These are phyloP conservation scores for Auanema sp. DNA, from an alignment of 2,888 invertebrate genomes.

Conservation along the genomic window DNA sequence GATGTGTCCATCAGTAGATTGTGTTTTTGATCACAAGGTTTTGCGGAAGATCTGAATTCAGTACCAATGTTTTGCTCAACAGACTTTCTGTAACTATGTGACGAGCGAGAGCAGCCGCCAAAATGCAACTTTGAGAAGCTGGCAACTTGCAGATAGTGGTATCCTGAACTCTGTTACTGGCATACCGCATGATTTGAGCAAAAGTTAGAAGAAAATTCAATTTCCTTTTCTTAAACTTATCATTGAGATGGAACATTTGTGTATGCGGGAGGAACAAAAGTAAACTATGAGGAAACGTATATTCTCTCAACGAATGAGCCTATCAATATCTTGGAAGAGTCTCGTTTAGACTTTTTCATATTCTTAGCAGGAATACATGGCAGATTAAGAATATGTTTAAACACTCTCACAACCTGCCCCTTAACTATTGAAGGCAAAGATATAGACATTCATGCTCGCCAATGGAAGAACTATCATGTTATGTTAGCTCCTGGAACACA, in stretches of 20 bases:
- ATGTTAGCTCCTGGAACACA: conserved; percentile 42
- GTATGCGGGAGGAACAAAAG: conserved; percentile 39
- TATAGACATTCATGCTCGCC: conserved; percentile 44
- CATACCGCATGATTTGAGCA: conserved; percentile 40
- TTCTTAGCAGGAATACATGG: conserved; percentile 55
- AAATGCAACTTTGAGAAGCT: conserved; percentile 29
- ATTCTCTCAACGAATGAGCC: conserved; percentile 32
- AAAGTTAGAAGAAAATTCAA: conserved; percentile 19
- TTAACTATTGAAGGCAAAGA: conserved; percentile 47
- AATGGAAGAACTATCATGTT: conserved; percentile 49
- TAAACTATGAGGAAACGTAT: conserved; percentile 32
- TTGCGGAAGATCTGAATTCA: background rate
- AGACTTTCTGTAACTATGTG: conserved; percentile 48
- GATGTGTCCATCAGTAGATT: conserved; percentile 41
- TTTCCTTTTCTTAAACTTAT: background rate
- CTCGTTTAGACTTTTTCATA: conserved; percentile 44
- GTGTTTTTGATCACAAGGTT: conserved; percentile 38
- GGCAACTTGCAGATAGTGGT: conserved; percentile 37
- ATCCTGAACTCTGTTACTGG: conserved; percentile 52
- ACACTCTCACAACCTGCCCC: conserved; percentile 47
- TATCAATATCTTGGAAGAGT: conserved; percentile 24
- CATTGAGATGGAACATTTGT: conserved; percentile 41
- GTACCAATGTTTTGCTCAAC: background rate
- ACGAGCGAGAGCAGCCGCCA: conserved; percentile 26
- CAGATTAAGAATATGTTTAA: conserved; percentile 50